Base-by-base conservation (phyloP, 2,888 invertebrate genomes). In the Melieria crassipennis region DNA sequence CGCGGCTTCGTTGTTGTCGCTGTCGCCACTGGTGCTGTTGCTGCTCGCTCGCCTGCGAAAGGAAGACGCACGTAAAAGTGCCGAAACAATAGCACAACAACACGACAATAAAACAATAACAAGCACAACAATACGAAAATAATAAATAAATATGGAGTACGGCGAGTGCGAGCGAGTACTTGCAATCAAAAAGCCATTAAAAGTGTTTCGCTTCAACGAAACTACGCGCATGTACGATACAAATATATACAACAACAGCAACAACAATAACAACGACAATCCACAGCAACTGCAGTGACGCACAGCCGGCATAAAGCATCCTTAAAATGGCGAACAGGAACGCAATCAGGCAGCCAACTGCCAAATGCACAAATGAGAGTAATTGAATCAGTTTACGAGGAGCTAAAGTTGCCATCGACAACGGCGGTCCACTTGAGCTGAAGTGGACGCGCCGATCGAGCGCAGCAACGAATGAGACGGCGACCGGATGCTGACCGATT, bases 101-200 rank as follows among this genome's bases (percentile, higher is more conserved):
- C 46, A 73, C 72, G 5, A 62, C 50, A n/a, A 60, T 60, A 60
- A 65, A 70, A 77, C 75, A 77, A 76, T 76, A 76, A 77, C 76
- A 76, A 77, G 75, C 71, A 74, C 64, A 30, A 64, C 16, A 46
- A 11, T 61, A 30, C 30, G 2, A 30, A 30, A 30, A 30, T 30
- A 30, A 30, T 30, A 30, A 30, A 30, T 30, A 30, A 30, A 55
- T 13, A 50, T 60, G 10, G 45, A 45, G 45, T 7, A 52, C 11
- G 30, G 47, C 46, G 68, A 9, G 13, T 52, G 52, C 13, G 52
- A n/a, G 52, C 11, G 11, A 10, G 50, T 52, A 52, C n/a, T 30
- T 52, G 52, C 84, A 84, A 84, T 85, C 85, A 85, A 84, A 84
- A 84, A 83, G 81, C 84, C 83, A 84, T 85, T 84, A 84, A 81